These are phyloP conservation scores for Macquaria ambigua DNA, from an alignment of 2,113 vertebrate species.

Conservation along the genomic window DNA sequence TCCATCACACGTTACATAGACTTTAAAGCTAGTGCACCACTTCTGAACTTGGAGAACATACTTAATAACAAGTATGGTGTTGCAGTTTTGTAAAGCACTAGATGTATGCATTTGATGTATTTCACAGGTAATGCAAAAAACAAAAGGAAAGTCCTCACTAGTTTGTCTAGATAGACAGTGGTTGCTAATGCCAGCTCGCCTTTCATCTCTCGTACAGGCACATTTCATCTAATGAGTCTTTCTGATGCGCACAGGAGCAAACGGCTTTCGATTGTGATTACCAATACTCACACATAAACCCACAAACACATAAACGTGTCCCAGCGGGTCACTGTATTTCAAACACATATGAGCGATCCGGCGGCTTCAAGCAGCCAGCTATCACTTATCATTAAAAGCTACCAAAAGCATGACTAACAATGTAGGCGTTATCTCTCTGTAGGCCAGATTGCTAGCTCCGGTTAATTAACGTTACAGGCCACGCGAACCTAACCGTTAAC, in stretches of 20 bases:
- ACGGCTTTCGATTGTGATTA: background rate
- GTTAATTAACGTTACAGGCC: constrained; percentile 38
- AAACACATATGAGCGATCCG: background rate
- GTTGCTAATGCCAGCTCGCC: background rate
- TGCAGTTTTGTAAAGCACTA: background rate
- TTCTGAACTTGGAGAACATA: background rate
- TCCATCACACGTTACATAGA: background rate
- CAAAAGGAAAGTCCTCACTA: background rate
- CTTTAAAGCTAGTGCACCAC: too few species aligned
- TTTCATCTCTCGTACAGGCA: constrained; percentile 13
- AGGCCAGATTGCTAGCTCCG: constrained; percentile 59
- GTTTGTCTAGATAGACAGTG: background rate
- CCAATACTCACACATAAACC: background rate
- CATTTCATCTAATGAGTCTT: constrained; percentile 13
- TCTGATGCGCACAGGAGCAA: background rate
- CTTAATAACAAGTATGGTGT: background rate
- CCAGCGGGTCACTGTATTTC: background rate
- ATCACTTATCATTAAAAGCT: background rate
- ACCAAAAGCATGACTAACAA: constrained; percentile 4
- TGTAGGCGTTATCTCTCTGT: constrained; percentile 14
- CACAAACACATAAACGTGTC: too few species aligned
- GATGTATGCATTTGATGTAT: too few species aligned
- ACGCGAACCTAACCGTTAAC: background rate
- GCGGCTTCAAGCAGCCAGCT: background rate
- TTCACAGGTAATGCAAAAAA: background rate